phyloP scores from a whole-genome alignment of 92 coral and sea anemone genomes.

The Paragorgia papillata region DNA sequence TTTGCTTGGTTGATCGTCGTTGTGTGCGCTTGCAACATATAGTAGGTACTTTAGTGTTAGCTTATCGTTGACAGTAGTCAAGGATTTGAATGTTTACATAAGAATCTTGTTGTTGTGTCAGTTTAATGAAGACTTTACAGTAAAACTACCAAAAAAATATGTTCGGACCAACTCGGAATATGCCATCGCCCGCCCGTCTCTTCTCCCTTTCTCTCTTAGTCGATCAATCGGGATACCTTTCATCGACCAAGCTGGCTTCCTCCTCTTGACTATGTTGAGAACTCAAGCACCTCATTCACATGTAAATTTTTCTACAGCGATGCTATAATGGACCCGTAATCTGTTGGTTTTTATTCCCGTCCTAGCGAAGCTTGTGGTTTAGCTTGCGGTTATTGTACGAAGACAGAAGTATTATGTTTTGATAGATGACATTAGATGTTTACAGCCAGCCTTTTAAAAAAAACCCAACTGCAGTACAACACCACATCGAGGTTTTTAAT shows the following conservation, averaged over 20 bases:
- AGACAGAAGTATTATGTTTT: background rate
- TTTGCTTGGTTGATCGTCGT: background rate
- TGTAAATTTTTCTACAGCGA: slow-evolving; percentile 13
- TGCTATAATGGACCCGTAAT: slow-evolving; percentile 4
- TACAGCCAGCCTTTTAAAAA: too few relatives aligned
- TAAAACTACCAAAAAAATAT: too few relatives aligned
- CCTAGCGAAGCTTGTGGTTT: too few relatives aligned
- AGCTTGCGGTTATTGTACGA: background rate
- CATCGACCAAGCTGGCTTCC: background rate
- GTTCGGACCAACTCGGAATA: background rate
- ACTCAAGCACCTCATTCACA: slow-evolving; percentile 32
- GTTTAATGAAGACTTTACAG: slow-evolving; percentile 9
- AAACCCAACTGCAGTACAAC: too few relatives aligned
- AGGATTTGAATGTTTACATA: slow-evolving; percentile 35
- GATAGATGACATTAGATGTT: too few relatives aligned
- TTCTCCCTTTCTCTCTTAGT: background rate
- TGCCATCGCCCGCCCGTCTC: background rate
- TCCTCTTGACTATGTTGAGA: slow-evolving; percentile 5
- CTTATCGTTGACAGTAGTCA: slow-evolving; percentile 32
- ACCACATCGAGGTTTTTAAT: too few relatives aligned
- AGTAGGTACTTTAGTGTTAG: slow-evolving; percentile 14
- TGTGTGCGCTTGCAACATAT: background rate
- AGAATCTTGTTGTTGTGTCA: slow-evolving; percentile 23
- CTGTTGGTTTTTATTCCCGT: background rate
- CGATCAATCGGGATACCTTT: background rate